Conservation (phyloP, 2,113 vertebrate species). For the Scolopax mira region DNA sequence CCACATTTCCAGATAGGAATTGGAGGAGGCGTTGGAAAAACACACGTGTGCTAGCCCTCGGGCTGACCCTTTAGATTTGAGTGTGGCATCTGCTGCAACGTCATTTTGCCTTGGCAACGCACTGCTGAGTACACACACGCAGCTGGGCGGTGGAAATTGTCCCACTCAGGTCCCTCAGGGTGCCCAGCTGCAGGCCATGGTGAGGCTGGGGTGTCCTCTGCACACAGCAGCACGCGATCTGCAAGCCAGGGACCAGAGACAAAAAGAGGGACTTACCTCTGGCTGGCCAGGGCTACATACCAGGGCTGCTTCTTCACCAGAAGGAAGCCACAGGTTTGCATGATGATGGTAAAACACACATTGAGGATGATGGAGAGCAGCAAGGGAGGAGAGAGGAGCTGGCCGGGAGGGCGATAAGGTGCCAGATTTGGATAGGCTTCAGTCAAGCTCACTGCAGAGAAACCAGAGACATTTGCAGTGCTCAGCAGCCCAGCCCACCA, state of each 20-base stretch:
- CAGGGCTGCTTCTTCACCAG: constrained; percentile 73
- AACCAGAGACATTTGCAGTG: not conserved
- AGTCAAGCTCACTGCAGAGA: constrained; percentile 70
- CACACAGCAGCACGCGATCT: fast-evolving
- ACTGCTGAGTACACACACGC: not conserved
- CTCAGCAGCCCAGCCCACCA: not conserved
- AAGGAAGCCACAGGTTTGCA: constrained; percentile 67
- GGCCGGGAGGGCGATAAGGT: constrained; percentile 64
- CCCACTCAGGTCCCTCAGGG: fast-evolving
- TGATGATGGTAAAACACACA: constrained; percentile 17
- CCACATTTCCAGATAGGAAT: fast-evolving
- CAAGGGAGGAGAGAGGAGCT: constrained; percentile 72
- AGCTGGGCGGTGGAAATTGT: not conserved
- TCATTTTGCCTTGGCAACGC: not conserved
- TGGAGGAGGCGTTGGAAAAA: not conserved
- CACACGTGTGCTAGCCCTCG: fast-evolving
- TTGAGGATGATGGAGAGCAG: constrained; percentile 72
- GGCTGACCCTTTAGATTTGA: not conserved
- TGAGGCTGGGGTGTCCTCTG: fast-evolving
- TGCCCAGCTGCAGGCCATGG: not conserved
- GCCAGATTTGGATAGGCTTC: constrained; percentile 73
- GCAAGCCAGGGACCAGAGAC: not conserved
- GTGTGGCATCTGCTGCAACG: not conserved
- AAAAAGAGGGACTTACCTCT: constrained; percentile 41
- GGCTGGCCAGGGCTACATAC: constrained; percentile 56